Evolutionary conservation across 92 coral and sea anemone species (phyloP), one percentile per base, ranked within the genome.

Genomic region (Parazoanthus swiftii): DNA sequence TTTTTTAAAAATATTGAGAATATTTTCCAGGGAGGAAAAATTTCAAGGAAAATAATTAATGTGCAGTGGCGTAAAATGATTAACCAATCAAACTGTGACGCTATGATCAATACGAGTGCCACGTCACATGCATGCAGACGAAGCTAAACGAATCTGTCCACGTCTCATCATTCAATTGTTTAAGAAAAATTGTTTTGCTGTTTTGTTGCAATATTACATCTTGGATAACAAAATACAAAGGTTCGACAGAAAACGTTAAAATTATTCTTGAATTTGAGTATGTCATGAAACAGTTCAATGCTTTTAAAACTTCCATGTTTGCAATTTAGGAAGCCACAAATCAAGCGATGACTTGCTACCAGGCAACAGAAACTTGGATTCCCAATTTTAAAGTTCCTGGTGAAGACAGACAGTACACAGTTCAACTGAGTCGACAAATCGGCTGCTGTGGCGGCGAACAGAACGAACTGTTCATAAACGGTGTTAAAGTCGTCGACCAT

Each of bases 381-480:
- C 86, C 90, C 33, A 90, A 74, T 63, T 39, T 90, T 4, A 56
- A 77, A 54, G 77, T 67, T 6, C 88, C 51, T 4, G 91, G 87
- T 58, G 91, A 89, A 46, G 70, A 48, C 58, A 74, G 84, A 5
- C 93, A 87, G 80, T 87, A 90, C 56, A 86, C 70, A 10, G 90
- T 90, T 65, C 82, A 87, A 77, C 88, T 90, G 23, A 82, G 37
- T 23, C 90, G 93, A 68, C 81, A 90, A 14, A 82, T 87, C n/a
- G 76, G 84, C 88, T 65, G 90, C 68, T 90, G 93, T 76, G 68
- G 79, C 43, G 67, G 82, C 6, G 93, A 90, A 76, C 78, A 65
- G 54, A 86, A 90, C 76, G 89, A 90, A 82, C 80, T 90, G 73
- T 90, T 87, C 77, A 86, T 87, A 48, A 89, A 88, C 79, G 86